phyloP scores from a whole-genome alignment of 2,797 vertebrate genomes.

The Threskiornis aethiopicus region DNA sequence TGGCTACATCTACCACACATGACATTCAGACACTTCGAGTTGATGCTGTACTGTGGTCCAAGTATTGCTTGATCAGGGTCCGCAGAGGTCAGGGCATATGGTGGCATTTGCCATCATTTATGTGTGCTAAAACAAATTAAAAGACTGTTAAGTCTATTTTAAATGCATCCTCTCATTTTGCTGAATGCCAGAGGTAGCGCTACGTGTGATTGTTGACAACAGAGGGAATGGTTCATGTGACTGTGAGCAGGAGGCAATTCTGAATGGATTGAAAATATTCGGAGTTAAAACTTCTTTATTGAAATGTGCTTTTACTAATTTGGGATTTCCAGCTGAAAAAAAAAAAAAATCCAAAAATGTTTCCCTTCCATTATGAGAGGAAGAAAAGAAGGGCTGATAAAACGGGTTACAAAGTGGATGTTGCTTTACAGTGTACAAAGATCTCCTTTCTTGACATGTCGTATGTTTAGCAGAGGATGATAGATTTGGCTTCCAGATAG shows the following conservation, averaged over 20 bases:
- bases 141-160: neutral
- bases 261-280: neutral
- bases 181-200: neutral
- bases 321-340: neutral
- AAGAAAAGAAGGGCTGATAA: neutral
- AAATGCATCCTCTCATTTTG: neutral
- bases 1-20: neutral
- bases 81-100: neutral
- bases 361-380: neutral
- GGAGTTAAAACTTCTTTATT: neutral
- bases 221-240: neutral
- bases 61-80: neutral
- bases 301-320: neutral
- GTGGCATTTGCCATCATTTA: neutral
- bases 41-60: neutral
- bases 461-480: neutral
- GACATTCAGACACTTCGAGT: neutral
- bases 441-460: neutral
- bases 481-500: neutral
- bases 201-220: neutral
- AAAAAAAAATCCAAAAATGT: neutral
- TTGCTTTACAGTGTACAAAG: neutral
- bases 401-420: neutral
- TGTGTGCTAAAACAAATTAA: neutral
- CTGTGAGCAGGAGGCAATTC: neutral